These are phyloP conservation scores for Yponomeuta malinellus DNA, from an alignment of 2,888 invertebrate genomes.

Conservation along the genomic window DNA sequence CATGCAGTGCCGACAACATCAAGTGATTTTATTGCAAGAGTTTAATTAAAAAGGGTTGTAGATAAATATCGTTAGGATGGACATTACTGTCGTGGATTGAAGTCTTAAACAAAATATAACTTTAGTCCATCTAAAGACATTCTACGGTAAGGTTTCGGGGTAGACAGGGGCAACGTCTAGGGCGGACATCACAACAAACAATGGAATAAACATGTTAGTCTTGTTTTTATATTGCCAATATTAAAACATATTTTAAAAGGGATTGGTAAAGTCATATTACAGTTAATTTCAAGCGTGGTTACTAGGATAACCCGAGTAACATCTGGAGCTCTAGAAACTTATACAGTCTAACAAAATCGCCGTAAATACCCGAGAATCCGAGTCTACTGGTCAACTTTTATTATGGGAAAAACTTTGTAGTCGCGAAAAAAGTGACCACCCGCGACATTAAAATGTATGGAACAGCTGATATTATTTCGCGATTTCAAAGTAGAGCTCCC, in stretches of 20 bases:
- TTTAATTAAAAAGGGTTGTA: not conserved
- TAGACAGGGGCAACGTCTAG: slow-evolving; percentile 32
- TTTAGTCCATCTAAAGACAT: slow-evolving; percentile 53
- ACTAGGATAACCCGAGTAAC: too few species aligned
- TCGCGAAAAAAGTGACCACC: too few species aligned
- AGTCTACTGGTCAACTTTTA: too few species aligned
- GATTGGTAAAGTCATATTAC: not conserved
- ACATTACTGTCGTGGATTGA: too few species aligned
- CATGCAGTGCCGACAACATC: not conserved
- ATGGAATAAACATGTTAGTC: slow-evolving; percentile 11
- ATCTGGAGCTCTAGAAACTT: too few species aligned
- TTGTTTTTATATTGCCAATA: not conserved
- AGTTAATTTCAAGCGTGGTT: not conserved
- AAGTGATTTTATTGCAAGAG: not conserved
- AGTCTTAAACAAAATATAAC: slow-evolving; percentile 29
- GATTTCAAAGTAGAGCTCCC: too few species aligned
- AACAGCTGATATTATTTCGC: too few species aligned
- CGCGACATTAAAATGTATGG: too few species aligned
- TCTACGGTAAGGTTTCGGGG: slow-evolving; percentile 45
- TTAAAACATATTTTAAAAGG: not conserved
- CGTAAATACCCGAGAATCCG: too few species aligned
- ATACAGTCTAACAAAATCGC: too few species aligned
- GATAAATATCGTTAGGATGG: too few species aligned
- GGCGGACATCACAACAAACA: slow-evolving; percentile 23
- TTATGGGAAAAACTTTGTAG: too few species aligned